These are phyloP conservation scores for Triops longicaudatus DNA, from an alignment of 1,140 invertebrate species.

Conservation along the genomic window DNA sequence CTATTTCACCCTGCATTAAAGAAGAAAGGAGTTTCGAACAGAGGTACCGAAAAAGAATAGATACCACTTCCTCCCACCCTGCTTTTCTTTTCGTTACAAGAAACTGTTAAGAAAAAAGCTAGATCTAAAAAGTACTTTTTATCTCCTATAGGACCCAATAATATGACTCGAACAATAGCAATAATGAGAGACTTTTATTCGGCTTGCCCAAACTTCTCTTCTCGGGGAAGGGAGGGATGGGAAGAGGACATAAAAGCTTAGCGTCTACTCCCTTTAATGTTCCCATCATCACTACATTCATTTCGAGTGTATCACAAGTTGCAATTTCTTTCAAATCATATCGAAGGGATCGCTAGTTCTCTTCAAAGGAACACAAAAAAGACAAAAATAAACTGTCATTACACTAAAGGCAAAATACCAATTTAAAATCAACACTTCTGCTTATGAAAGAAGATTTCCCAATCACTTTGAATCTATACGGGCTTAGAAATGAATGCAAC, in stretches of 20 bases:
- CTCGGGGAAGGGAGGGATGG: not conserved
- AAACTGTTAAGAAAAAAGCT: not conserved
- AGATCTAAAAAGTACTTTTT: not conserved
- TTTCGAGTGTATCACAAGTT: not conserved
- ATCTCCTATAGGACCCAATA: not conserved
- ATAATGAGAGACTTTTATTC: constrained; percentile 10
- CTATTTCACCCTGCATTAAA: not conserved
- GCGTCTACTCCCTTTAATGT: not conserved
- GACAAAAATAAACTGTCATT: no score
- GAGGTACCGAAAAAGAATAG: not conserved
- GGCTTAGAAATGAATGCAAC: no score
- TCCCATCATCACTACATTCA: not conserved
- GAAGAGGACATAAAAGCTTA: not conserved
- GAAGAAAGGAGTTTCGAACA: not conserved
- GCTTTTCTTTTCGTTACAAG: not conserved
- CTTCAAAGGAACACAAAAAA: no score
- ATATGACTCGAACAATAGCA: not conserved
- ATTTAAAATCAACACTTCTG: no score
- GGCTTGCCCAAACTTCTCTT: not conserved
- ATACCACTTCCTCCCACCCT: not conserved
- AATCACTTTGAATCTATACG: no score
- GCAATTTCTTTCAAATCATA: no score
- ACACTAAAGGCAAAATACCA: no score
- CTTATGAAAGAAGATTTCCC: no score
- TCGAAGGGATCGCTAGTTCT: no score